These are phyloP conservation scores for Danionella cerebrum DNA, from an alignment of 2,113 vertebrate species.

Conservation along the genomic window DNA sequence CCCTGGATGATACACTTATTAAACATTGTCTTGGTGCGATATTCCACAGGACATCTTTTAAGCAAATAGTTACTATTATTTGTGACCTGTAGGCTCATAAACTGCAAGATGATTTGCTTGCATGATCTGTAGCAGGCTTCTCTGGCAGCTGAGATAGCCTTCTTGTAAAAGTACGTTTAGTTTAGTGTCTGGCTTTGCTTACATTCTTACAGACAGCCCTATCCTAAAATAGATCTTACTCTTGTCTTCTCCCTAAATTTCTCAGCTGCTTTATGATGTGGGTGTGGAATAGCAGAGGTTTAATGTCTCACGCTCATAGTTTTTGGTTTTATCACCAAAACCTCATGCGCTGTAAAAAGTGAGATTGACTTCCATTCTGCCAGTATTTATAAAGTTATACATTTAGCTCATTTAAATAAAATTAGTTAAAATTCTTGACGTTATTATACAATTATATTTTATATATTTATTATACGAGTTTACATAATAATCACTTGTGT, in stretches of 20 bases:
- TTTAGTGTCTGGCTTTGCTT: slow-evolving; percentile 56
- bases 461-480: too few species aligned
- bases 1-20: not conserved
- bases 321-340: not conserved
- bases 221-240: slow-evolving; percentile 64
- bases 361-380: too few species aligned
- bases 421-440: too few species aligned
- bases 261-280: slow-evolving; percentile 37
- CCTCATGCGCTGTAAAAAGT: too few species aligned
- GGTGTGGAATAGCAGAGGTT: not conserved
- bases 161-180: slow-evolving; percentile 58
- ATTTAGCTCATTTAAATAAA: too few species aligned
- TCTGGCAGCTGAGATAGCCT: slow-evolving; percentile 42
- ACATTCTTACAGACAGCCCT: slow-evolving; percentile 51
- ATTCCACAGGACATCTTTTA: not conserved
- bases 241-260: slow-evolving; percentile 44
- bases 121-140: slow-evolving; percentile 63
- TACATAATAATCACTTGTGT: too few species aligned
- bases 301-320: slow-evolving; percentile 4
- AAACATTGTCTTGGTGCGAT: not conserved
- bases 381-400: too few species aligned
- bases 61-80: slow-evolving; percentile 12
- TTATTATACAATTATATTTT: too few species aligned
- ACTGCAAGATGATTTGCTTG: slow-evolving; percentile 53
- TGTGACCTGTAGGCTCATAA: slow-evolving; percentile 30